Conservation (phyloP, 2,797 vertebrate genomes). For the Sarcoramphus papa region DNA sequence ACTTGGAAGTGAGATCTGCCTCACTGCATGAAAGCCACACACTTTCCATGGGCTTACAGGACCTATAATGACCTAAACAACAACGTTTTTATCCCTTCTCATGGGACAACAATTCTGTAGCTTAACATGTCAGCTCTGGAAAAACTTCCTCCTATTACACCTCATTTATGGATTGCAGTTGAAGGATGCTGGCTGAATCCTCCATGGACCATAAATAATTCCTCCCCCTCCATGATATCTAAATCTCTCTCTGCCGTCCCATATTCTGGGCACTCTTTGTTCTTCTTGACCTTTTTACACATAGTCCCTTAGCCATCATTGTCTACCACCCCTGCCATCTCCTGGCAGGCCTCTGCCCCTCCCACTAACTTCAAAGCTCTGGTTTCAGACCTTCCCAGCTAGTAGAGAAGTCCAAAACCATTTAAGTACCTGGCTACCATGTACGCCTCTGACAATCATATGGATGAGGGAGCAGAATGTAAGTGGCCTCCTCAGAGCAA, state of each 20-base stretch:
- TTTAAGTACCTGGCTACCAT: not conserved
- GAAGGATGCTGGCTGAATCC: not conserved
- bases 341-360: not conserved
- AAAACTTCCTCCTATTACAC: not conserved
- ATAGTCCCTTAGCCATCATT: not conserved
- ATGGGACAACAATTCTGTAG: not conserved
- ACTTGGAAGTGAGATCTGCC: not conserved
- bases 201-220: not conserved
- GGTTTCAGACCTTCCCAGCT: not conserved
- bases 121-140: not conserved
- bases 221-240: not conserved
- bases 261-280: not conserved
- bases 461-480: not conserved
- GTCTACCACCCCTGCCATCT: not conserved
- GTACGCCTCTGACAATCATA: not conserved
- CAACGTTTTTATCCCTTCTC: not conserved
- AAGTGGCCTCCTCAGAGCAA: not conserved
- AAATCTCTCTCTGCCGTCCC: not conserved
- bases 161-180: not conserved
- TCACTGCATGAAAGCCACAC: not conserved
- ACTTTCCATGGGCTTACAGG: not conserved
- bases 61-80: not conserved
- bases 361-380: not conserved
- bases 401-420: not conserved
- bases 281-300: rapidly evolving